These are phyloP conservation scores for Spea bombifrons DNA, from an alignment of 2,113 vertebrate species.

Conservation along the genomic window DNA sequence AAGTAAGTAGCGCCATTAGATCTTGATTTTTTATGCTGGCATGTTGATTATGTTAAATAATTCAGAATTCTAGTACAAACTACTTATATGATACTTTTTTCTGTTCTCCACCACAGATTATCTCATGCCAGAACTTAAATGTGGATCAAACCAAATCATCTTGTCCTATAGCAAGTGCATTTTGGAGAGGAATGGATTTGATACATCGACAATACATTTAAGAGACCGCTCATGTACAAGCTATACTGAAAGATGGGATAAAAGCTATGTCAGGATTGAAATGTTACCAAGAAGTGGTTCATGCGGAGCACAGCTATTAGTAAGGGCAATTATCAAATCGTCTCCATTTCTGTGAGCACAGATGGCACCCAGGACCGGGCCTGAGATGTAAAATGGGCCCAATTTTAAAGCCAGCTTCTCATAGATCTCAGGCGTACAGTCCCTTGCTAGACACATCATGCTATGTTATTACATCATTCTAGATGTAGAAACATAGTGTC, in stretches of 20 bases:
- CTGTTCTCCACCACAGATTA: neutral
- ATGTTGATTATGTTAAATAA: neutral
- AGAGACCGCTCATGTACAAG: constrained; percentile 36
- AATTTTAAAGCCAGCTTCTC: no score
- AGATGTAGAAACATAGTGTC: no score
- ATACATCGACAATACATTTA: constrained; percentile 52
- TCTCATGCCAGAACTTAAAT: constrained; percentile 29
- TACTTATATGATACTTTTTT: neutral
- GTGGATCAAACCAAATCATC: constrained; percentile 49
- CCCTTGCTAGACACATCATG: no score
- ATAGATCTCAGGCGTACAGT: no score
- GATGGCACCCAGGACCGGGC: no score
- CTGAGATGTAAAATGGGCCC: no score
- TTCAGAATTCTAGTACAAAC: neutral
- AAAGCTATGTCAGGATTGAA: constrained; percentile 44
- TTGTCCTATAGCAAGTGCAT: constrained; percentile 47
- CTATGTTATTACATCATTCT: no score
- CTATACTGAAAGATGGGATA: constrained; percentile 38
- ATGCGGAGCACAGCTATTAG: constrained; percentile 34
- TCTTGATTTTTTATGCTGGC: neutral
- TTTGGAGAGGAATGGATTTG: constrained; percentile 34
- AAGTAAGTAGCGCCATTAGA: neutral
- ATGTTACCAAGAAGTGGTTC: constrained; percentile 46
- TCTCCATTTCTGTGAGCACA: no score
- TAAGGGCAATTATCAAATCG: neutral